Evolutionary conservation across 2,797 vertebrate species (phyloP), one percentile per base, ranked within the genome.

Genomic region (Pelobates cultripes): DNA sequence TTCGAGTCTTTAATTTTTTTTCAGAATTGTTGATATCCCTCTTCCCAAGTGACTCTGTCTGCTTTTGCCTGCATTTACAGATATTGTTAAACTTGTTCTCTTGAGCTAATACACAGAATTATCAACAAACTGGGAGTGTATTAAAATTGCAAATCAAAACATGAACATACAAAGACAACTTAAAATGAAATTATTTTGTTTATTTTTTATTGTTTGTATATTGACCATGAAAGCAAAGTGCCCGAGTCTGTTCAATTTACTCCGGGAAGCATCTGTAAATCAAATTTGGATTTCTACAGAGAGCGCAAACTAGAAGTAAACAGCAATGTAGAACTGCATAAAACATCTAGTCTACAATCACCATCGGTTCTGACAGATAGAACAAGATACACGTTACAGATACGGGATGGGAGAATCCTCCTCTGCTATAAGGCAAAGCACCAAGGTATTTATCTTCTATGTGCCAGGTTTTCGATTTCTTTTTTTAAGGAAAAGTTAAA

Each of bases 261-360:
- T 87, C 86, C 0, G 12, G 84, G 83, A 90, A 89, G 87, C 86
- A 85, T 89, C 84, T 45, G 83, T 89, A 90, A 90, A 90, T 92
- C 88, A 91, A 88, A 90, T 86, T 88, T 85, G 87, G 67, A 81
- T 86, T 86, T 89, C 87, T 90, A 85, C 55, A 77, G 87, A 89
- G 89, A 85, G 81, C 12, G 76, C 75, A 89, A 89, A 91, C 86
- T 87, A 90, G 90, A 87, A 89, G 89, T 90, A 92, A 91, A 90
- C 86, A 86, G 86, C 86, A 86, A 86, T 83, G 85, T 80, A 75
- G 76, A 67, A 61, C 81, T 85, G 86, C 0, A 0, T 79, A 86
- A 89, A 88, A 85, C 87, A 77, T 90, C 88, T 90, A 85, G 86
- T 88, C 88, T 90, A 86, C 83, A 88, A 86, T 86, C 89, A 90